phyloP scores from a whole-genome alignment of 1,140 invertebrate species.

The Lepidurus packardi region DNA sequence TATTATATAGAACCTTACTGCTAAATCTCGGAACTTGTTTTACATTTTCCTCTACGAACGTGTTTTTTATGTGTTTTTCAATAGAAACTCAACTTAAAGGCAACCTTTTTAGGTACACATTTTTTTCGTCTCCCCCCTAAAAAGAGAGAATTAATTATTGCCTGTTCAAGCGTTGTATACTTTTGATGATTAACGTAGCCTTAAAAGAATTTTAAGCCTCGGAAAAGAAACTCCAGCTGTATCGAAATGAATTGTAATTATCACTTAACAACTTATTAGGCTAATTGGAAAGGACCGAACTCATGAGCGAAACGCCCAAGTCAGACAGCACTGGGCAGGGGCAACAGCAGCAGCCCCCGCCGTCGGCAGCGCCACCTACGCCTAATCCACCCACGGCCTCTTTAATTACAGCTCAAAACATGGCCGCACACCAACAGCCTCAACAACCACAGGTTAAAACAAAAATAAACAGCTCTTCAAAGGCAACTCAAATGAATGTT shows the following conservation, averaged over 20 bases:
- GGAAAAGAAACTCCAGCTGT: too few relatives aligned
- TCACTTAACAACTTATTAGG: not conserved
- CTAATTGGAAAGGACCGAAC: not conserved
- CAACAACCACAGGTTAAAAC: not conserved
- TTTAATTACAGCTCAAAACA: conserved; percentile 10
- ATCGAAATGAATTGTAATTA: too few relatives aligned
- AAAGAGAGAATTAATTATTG: too few relatives aligned
- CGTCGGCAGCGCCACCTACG: not conserved
- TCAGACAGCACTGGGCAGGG: conserved; percentile 11
- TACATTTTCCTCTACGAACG: not conserved
- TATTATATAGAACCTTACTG: not conserved
- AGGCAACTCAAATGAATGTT: too few relatives aligned
- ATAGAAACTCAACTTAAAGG: not conserved
- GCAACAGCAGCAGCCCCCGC: conserved; percentile 25
- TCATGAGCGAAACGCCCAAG: conserved; percentile 29
- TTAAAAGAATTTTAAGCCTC: too few relatives aligned
- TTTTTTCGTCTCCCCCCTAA: too few relatives aligned
- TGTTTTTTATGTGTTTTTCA: not conserved
- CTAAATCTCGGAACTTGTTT: not conserved
- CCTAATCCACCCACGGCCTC: not conserved
- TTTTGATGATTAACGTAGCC: too few relatives aligned
- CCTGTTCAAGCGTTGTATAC: too few relatives aligned
- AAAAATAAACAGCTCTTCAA: too few relatives aligned
- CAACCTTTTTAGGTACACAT: too few relatives aligned
- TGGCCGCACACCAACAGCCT: not conserved